A percentile compares a stretch with the other conserved stretches of the same genome.
Conservation (phyloP, 2,113 vertebrate species). For the Hemicordylus capensis region DNA sequence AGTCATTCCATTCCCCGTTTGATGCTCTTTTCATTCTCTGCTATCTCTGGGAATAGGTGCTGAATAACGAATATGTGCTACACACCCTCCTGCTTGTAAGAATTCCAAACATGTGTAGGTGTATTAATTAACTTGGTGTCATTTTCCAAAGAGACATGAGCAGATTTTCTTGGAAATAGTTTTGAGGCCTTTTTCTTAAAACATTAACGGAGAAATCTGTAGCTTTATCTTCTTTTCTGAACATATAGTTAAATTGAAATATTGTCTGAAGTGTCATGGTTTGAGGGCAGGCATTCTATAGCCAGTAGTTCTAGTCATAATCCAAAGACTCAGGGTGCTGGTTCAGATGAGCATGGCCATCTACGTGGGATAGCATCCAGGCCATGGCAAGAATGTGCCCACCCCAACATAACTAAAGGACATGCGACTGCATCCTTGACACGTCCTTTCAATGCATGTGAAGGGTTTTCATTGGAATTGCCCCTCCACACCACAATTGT, state of each 20-base stretch:
- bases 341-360: no score
- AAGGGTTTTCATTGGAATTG: no score
- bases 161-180: not conserved
- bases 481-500: no score
- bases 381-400: no score
- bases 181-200: not conserved
- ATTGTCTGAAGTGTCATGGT: not conserved
- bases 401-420: no score
- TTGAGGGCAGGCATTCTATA: no score
- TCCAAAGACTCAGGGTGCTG: no score
- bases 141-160: not conserved
- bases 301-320: no score
- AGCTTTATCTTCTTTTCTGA: not conserved
- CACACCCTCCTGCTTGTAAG: constrained; percentile 15
- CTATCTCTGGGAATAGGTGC: not conserved
- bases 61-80: not conserved
- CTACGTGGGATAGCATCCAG: no score
- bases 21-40: not conserved
- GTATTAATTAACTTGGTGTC: constrained; percentile 9
- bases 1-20: not conserved
- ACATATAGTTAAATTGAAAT: not conserved
- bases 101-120: constrained; percentile 12
- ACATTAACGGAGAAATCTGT: not conserved
- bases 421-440: no score
- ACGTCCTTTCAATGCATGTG: no score